A percentile compares a stretch with the other conserved stretches of the same genome.
Conservation (phyloP, 2,113 vertebrate species). For the Corvus moneduloides region DNA sequence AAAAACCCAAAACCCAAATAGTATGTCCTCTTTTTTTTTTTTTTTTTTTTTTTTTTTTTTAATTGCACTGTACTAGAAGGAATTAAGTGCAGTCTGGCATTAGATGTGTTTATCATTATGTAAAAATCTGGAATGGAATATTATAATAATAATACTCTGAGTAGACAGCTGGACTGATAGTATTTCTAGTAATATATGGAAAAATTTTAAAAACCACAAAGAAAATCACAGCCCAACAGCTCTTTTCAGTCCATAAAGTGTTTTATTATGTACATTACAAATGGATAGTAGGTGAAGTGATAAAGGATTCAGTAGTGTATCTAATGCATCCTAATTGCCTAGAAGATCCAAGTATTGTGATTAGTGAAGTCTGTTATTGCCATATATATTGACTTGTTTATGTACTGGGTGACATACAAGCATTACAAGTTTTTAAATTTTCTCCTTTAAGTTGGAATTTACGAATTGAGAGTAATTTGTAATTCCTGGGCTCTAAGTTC, state of each 20-base stretch:
- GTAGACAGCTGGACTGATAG: neutral
- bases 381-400: neutral
- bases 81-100: neutral
- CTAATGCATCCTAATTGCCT: neutral
- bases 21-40: conserved; percentile 73
- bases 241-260: neutral
- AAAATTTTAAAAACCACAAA: neutral
- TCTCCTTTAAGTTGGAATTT: neutral
- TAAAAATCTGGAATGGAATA: neutral
- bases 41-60: conserved; percentile 7
- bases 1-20: conserved; percentile 96
- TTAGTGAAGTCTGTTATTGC: neutral
- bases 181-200: neutral
- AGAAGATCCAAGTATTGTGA: neutral
- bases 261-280: neutral
- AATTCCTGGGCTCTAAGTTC: neutral
- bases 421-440: neutral
- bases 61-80: conserved; percentile 22
- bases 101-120: neutral
- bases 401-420: neutral
- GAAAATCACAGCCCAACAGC: neutral
- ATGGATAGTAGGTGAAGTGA: neutral
- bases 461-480: neutral
- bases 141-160: neutral
- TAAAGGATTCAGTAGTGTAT: neutral